Evolutionary conservation across 30 jellyfish, hydroid and myxozoan species (phyloP).

Genomic region (Sanderia malayensis): DNA sequence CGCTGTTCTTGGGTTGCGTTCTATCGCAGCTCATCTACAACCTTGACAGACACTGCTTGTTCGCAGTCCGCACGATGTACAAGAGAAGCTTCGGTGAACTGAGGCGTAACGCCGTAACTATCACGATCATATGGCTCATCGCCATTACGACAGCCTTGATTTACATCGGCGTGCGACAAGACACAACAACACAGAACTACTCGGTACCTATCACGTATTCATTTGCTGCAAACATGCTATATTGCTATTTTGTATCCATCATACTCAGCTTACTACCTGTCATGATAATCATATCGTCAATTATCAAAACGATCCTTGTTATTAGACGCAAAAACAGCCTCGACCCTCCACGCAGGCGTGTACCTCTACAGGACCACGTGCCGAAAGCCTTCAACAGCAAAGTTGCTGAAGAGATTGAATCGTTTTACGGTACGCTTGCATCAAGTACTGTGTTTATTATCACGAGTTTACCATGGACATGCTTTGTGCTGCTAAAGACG

Average conservation of each 20-base stretch:
- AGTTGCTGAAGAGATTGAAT: constrained; percentile 25
- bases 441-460: constrained; percentile 26
- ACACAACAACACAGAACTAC: neutral
- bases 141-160: constrained; percentile 22
- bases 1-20: constrained; percentile 37
- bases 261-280: constrained; percentile 24
- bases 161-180: constrained; percentile 14
- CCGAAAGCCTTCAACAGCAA: neutral
- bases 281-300: constrained; percentile 11
- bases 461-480: constrained; percentile 41
- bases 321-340: constrained; percentile 3
- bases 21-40: constrained; percentile 30
- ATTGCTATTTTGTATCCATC: constrained; percentile 16
- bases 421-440: constrained; percentile 29
- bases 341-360: neutral
- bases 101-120: constrained; percentile 18
- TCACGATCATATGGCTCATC: constrained; percentile 18
- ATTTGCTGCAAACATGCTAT: constrained; percentile 24
- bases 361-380: neutral
- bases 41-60: constrained; percentile 60
- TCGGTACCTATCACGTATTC: constrained; percentile 33
- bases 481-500: constrained; percentile 30
- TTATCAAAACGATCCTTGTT: constrained; percentile 6
- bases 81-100: constrained; percentile 38
- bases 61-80: constrained; percentile 26